These are phyloP conservation scores for Crambe crambe DNA, from an alignment of 37 sponge, comb jelly and placozoan genomes.

Conservation along the genomic window DNA sequence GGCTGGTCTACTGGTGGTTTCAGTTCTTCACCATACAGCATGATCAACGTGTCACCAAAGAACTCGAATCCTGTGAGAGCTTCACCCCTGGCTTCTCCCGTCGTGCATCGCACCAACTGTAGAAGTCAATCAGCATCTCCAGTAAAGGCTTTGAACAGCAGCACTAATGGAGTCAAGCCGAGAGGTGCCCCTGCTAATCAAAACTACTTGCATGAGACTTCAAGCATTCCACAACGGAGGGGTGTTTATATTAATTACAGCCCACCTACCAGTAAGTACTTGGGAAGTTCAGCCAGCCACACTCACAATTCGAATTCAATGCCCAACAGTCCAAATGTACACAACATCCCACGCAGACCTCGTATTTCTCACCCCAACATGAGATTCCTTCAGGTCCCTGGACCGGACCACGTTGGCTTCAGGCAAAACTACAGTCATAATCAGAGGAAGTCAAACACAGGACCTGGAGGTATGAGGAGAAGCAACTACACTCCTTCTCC, in stretches of 20 bases:
- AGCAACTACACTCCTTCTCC: constrained; percentile 8
- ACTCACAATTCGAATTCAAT: constrained; percentile 1
- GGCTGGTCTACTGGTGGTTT: background rate
- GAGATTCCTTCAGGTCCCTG: background rate
- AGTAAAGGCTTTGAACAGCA: background rate
- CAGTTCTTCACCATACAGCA: background rate
- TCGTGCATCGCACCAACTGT: background rate
- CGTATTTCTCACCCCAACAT: constrained; percentile 24
- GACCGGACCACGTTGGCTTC: background rate
- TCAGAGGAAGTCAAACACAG: background rate
- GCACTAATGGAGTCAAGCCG: background rate
- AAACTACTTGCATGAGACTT: background rate
- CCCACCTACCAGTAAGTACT: background rate
- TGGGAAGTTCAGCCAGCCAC: background rate
- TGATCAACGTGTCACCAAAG: background rate
- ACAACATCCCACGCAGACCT: background rate
- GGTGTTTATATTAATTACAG: background rate
- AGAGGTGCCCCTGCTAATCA: background rate
- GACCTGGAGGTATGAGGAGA: constrained; percentile 10
- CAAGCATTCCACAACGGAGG: background rate
- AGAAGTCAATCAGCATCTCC: background rate
- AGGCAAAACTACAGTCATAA: background rate
- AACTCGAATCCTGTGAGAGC: background rate
- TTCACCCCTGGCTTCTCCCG: background rate
- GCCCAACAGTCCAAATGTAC: constrained; percentile 21